phyloP scores from a whole-genome alignment of 2,113 vertebrate genomes.

The Actenoides lindsayi region DNA sequence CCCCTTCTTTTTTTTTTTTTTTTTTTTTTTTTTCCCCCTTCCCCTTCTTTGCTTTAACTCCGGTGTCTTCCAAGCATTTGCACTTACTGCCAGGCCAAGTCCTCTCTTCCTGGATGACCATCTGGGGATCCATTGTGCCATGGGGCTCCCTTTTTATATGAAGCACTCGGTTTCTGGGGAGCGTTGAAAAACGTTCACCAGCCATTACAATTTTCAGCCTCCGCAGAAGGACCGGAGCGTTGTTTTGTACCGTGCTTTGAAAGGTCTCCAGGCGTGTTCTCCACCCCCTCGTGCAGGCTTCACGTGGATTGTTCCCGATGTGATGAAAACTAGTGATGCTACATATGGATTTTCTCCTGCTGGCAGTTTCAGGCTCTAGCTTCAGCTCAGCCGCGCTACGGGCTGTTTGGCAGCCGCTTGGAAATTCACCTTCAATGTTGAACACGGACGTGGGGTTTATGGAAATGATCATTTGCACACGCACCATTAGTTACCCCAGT shows the following conservation, averaged over 20 bases:
- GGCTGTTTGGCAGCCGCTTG: not conserved
- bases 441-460: not conserved
- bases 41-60: not conserved
- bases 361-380: not conserved
- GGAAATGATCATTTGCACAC: not conserved
- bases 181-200: not conserved
- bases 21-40: too few relatives aligned
- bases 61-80: fast-evolving
- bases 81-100: not conserved
- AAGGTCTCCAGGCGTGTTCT: not conserved
- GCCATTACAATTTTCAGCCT: not conserved
- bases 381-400: not conserved
- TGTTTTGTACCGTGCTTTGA: not conserved
- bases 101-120: not conserved
- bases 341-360: not conserved
- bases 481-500: not conserved
- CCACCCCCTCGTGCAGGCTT: not conserved
- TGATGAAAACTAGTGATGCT: not conserved
- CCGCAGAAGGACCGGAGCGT: not conserved
- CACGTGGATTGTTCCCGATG: fast-evolving
- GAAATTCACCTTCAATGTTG: not conserved
- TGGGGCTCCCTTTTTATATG: too few relatives aligned
- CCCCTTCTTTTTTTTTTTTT: not conserved
- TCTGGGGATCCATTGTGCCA: fast-evolving
- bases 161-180: not conserved